These are phyloP conservation scores for Prionailurus viverrinus DNA, from an alignment of 2,113 vertebrate species.

Conservation along the genomic window DNA sequence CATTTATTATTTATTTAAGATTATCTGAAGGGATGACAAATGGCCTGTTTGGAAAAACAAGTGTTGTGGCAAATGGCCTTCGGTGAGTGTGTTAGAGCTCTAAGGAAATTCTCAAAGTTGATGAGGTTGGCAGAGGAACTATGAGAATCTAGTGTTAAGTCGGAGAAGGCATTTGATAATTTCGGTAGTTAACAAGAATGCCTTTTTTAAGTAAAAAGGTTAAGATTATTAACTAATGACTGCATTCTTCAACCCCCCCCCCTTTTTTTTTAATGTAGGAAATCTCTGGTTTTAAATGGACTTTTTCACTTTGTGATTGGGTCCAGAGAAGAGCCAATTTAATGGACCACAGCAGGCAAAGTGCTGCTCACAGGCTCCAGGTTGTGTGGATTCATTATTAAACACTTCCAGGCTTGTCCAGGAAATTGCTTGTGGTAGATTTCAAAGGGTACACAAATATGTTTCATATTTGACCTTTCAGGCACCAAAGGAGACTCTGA, in stretches of 20 bases:
- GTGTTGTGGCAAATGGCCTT: not conserved
- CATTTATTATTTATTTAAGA: not conserved
- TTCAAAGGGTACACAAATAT: not conserved
- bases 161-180: not conserved
- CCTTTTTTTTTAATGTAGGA: not conserved
- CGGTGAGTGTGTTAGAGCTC: not conserved
- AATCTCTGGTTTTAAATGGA: not conserved
- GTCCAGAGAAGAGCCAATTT: not conserved
- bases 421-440: not conserved
- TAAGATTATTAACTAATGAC: not conserved
- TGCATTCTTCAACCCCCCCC: not conserved
- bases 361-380: not conserved
- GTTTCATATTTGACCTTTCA: not conserved
- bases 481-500: slow-evolving; percentile 21
- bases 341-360: not conserved
- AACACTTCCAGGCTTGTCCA: not conserved
- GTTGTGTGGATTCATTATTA: not conserved
- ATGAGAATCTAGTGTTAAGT: not conserved
- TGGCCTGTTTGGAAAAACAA: not conserved
- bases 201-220: not conserved
- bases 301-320: not conserved
- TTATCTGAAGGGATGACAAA: not conserved
- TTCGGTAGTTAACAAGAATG: not conserved
- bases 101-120: not conserved
- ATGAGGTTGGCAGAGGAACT: not conserved